Conservation (phyloP, 2,797 vertebrate species). For the Scyliorhinus canicula region DNA sequence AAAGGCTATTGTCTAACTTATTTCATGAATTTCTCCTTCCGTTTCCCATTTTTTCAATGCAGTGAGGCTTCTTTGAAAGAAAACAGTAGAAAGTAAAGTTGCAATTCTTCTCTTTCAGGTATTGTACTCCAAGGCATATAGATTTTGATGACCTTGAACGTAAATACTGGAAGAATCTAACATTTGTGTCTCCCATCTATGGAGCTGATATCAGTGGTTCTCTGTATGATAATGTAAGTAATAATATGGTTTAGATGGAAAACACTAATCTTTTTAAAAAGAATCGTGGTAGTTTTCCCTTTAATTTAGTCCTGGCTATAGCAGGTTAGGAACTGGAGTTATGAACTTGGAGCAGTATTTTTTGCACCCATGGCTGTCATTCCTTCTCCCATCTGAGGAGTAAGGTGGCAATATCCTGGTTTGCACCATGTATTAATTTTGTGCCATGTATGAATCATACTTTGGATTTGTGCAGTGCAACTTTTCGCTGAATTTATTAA, state of each 20-base stretch:
- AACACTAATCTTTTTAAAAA: not conserved
- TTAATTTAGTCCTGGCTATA: not conserved
- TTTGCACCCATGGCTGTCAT: not conserved
- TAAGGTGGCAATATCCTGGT: not conserved
- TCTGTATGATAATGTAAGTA: conserved; percentile 81
- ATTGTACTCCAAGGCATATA: conserved; percentile 90
- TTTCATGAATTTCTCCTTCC: not conserved
- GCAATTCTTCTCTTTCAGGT: conserved; percentile 57
- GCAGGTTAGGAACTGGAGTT: not conserved
- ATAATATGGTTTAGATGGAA: not conserved
- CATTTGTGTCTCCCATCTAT: conserved; percentile 91
- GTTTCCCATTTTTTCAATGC: not conserved
- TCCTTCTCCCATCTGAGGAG: no score
- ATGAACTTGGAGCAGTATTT: not conserved
- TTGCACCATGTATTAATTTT: not conserved
- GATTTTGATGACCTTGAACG: conserved; percentile 94
- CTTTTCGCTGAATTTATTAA: not conserved
- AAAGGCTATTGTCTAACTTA: not conserved
- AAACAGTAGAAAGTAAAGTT: not conserved
- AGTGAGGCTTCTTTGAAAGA: not conserved
- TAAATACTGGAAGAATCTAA: conserved; percentile 98
- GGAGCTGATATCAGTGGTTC: conserved; percentile 95
- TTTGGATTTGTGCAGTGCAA: not conserved
- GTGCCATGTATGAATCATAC: not conserved
- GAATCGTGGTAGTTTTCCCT: not conserved